These are phyloP conservation scores for Lethrus apterus DNA, from an alignment of 1,140 invertebrate species.

Conservation along the genomic window DNA sequence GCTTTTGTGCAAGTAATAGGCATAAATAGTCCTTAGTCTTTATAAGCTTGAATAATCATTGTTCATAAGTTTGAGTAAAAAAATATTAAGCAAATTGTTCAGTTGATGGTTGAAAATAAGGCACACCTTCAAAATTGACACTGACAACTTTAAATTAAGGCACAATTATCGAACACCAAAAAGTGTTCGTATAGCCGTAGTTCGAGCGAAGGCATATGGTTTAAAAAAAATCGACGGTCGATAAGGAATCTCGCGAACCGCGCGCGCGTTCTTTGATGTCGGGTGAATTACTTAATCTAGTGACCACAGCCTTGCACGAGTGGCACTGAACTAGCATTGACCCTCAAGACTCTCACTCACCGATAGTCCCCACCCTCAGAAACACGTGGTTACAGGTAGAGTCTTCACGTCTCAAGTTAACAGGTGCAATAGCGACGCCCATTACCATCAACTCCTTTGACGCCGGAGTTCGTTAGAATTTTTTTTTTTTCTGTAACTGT, in stretches of 20 bases:
- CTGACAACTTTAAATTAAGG: too few species aligned
- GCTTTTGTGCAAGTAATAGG: too few species aligned
- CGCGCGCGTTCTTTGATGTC: slow-evolving; percentile 12
- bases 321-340: slow-evolving; percentile 41
- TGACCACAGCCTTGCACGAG: slow-evolving; percentile 39
- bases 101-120: too few species aligned
- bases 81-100: too few species aligned
- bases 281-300: slow-evolving; percentile 27
- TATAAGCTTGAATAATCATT: too few species aligned
- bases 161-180: too few species aligned
- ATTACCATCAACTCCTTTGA: slow-evolving; percentile 9
- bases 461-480: slow-evolving; percentile 9
- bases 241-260: slow-evolving; percentile 20
- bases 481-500: slow-evolving; percentile 7
- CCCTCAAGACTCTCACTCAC: slow-evolving; percentile 36
- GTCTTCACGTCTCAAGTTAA: slow-evolving; percentile 17
- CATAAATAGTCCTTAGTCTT: too few species aligned
- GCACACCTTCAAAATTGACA: too few species aligned
- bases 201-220: too few species aligned
- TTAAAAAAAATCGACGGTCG: too few species aligned
- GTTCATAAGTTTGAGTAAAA: too few species aligned
- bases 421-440: slow-evolving; percentile 21
- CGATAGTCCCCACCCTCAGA: slow-evolving; percentile 31
- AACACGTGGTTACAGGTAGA: slow-evolving; percentile 32
- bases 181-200: too few species aligned